These are phyloP conservation scores for Eidolon dupreanum DNA, from an alignment of 2,797 vertebrate species.

Conservation along the genomic window DNA sequence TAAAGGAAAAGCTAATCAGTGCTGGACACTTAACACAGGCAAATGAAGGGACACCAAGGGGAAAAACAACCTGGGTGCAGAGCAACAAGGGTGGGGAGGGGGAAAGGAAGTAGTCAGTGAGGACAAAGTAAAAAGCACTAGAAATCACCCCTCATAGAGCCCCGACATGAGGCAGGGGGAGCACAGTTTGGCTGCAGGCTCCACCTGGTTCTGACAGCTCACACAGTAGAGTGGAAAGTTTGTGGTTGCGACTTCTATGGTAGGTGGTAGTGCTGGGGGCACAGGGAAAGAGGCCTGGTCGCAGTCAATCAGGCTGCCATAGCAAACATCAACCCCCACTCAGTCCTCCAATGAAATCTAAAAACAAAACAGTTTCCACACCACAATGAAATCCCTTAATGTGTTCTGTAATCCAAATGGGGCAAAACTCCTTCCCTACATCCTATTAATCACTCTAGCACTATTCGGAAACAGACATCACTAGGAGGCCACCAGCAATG, in stretches of 20 bases:
- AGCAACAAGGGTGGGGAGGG: not conserved
- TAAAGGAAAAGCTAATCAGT: constrained; percentile 25
- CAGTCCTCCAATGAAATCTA: not conserved
- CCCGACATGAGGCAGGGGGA: fast-evolving
- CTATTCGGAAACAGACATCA: not conserved
- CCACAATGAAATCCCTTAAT: not conserved
- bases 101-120: too few relatives aligned
- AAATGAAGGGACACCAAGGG: not conserved
- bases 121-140: not conserved
- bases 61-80: not conserved
- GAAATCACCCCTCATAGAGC: not conserved
- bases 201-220: not conserved
- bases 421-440: not conserved
- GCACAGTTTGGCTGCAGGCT: not conserved
- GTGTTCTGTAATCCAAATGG: not conserved
- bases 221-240: not conserved
- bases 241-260: not conserved
- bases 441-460: not conserved
- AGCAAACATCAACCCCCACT: not conserved
- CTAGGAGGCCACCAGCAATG: not conserved
- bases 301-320: not conserved
- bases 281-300: not conserved
- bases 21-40: not conserved
- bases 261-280: not conserved
- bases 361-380: not conserved